Evolutionary conservation across 2,113 vertebrate genomes (phyloP).

Genomic region (Hippolais icterina): DNA sequence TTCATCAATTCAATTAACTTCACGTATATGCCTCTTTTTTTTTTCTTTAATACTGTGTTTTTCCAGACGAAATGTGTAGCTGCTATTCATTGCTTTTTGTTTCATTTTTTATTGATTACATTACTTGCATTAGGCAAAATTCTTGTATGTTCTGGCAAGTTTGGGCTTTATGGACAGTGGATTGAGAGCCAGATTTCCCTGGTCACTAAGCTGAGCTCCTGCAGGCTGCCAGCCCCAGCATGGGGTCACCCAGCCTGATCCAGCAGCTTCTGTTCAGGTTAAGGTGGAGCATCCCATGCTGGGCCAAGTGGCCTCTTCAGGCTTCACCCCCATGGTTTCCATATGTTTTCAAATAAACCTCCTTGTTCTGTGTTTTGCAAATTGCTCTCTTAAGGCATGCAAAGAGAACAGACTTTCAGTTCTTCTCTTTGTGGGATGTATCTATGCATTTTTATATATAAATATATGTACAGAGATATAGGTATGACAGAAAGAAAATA

Average conservation of each 20-base stretch:
- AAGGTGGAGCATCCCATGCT: not conserved
- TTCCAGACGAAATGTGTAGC: not conserved
- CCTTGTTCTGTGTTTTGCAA: not conserved
- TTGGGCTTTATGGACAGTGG: not conserved
- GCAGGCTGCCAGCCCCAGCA: not conserved
- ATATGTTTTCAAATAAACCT: conserved; percentile 48
- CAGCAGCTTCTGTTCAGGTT: conserved; percentile 31
- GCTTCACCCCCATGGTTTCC: not conserved
- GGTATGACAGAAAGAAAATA: not conserved
- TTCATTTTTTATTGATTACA: not conserved
- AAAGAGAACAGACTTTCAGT: not conserved
- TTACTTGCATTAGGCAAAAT: not conserved
- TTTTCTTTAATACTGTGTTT: not conserved
- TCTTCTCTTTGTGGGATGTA: not conserved
- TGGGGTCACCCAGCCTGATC: not conserved
- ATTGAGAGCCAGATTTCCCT: not conserved
- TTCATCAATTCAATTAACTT: not conserved
- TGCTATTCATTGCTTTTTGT: not conserved
- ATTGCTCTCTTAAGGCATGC: conserved; percentile 17
- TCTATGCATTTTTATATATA: not conserved
- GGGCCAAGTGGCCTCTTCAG: conserved; percentile 17
- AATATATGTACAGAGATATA: not conserved
- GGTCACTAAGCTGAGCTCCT: not conserved
- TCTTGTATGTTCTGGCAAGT: not conserved
- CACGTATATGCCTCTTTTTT: not conserved